A percentile compares a stretch with the other conserved stretches of the same genome.
Conservation (phyloP, 2,888 invertebrate species). For the Pristionchus mayeri region DNA sequence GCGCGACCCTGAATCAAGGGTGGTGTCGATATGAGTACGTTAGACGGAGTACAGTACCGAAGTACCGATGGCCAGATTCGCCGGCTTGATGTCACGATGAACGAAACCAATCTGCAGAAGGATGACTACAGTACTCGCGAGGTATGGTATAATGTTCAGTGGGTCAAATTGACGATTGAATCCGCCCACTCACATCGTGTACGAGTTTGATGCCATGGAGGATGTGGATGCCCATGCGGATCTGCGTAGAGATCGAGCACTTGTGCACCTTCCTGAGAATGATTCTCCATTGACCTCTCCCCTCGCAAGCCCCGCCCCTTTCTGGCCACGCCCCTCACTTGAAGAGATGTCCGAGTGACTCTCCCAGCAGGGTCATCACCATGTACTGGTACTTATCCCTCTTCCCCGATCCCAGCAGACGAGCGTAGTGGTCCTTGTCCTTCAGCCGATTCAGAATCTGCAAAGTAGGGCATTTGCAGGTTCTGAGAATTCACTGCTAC, state of each 20-base stretch:
- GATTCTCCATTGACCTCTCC: not conserved
- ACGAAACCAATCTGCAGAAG: constrained; percentile 42
- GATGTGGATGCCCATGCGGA: constrained; percentile 64
- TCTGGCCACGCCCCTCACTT: constrained; percentile 16
- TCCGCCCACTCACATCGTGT: constrained; percentile 62
- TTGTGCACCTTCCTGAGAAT: constrained; percentile 22
- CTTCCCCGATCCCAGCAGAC: constrained; percentile 64
- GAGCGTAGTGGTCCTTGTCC: constrained; percentile 60
- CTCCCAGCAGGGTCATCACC: constrained; percentile 71
- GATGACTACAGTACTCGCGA: too few species aligned
- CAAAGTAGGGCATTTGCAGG: not conserved
- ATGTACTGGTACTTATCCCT: constrained; percentile 61
- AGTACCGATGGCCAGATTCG: constrained; percentile 35
- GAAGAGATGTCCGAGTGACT: constrained; percentile 58
- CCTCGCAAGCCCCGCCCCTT: not conserved
- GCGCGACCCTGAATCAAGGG: constrained; percentile 35
- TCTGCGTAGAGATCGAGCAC: constrained; percentile 61
- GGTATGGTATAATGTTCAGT: not conserved
- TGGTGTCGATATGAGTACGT: not conserved
- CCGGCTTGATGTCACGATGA: constrained; percentile 41
- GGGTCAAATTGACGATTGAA: not conserved
- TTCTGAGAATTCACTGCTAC: not conserved
- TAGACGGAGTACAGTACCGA: not conserved
- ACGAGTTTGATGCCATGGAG: constrained; percentile 69
- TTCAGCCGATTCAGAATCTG: constrained; percentile 47